phyloP scores from a whole-genome alignment of 2,113 vertebrate genomes.

The Callipepla squamata region DNA sequence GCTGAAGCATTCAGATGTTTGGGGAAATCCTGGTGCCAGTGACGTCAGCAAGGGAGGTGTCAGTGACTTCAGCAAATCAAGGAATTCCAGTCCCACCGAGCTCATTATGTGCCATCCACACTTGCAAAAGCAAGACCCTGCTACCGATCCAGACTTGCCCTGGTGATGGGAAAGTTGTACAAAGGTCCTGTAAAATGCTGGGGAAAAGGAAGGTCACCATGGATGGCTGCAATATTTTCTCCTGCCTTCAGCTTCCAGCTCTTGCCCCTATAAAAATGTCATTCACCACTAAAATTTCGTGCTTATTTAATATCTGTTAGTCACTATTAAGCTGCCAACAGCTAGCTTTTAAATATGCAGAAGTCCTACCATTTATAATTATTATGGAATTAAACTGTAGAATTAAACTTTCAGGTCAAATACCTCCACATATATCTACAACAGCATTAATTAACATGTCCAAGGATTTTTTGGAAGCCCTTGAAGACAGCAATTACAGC shows the following conservation, averaged over 20 bases:
- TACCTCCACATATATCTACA: slow-evolving; percentile 63
- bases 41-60: background rate
- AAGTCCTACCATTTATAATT: slow-evolving; percentile 56
- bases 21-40: background rate
- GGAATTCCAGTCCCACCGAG: background rate
- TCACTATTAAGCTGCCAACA: slow-evolving; percentile 60
- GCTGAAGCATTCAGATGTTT: background rate
- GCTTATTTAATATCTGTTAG: slow-evolving; percentile 71
- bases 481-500: slow-evolving; percentile 64
- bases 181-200: background rate
- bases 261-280: slow-evolving; percentile 55
- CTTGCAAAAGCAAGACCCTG: background rate
- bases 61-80: background rate
- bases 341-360: slow-evolving; percentile 60
- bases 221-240: slow-evolving; percentile 36
- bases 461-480: slow-evolving; percentile 67
- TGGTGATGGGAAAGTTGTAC: background rate
- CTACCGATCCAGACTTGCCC: background rate
- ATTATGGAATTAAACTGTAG: slow-evolving; percentile 58
- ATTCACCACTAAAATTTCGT: slow-evolving; percentile 59
- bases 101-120: background rate
- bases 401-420: slow-evolving; percentile 69
- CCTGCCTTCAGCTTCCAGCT: slow-evolving; percentile 15
- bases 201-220: slow-evolving; percentile 24
- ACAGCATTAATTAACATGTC: slow-evolving; percentile 63